Evolutionary conservation across 2,797 vertebrate genomes (phyloP), one percentile per base, ranked within the genome.

Genomic region (Scolopax rusticola): DNA sequence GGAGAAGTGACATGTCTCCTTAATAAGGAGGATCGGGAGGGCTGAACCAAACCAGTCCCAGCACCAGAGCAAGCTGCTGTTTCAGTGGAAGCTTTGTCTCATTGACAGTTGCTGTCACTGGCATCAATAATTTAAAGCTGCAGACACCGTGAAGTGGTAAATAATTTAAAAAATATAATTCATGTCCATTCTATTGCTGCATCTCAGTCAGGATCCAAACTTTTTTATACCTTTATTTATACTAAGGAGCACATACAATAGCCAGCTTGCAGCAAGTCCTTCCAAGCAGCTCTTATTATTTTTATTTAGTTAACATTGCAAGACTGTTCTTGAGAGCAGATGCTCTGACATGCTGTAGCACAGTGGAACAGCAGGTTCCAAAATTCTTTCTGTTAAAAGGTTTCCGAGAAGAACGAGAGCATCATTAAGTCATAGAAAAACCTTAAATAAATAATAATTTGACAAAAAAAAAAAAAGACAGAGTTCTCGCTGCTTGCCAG

Each of bases 101-200:
- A 85, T 91, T 76, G 75, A 91, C 84, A 84, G 79, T 60, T 95
- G 75, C 74, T 94, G 90, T 77, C 82, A 56, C 96, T 38, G 11
- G 20, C 93, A 97, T 97, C 96, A 96, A 93, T 96, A 95, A 97
- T 97, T 97, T 97, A 97, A 94, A 91, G 60, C 67, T 85, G 93
- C 57, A 83, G 73, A 83, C 45, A 65, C 67, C 45, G 45, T 69
- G 36, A 89, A 90, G 56, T 63, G 91, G 68, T 96, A 97, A 97
- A 97, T 97, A 96, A 97, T 97, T 97, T 92, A 94, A 74, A 94
- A 93, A 97, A 86, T 89, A 79, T 87, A 93, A 92, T 95, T 90
- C 73, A 38, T 38, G 81, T 93, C 90, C 70, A 2, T 83, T 68
- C 56, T 93, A 81, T 32, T 88, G 60, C 89, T 82, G 54, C 57